These are phyloP conservation scores for Mellivora capensis DNA, from an alignment of 2,113 vertebrate genomes.

Conservation along the genomic window DNA sequence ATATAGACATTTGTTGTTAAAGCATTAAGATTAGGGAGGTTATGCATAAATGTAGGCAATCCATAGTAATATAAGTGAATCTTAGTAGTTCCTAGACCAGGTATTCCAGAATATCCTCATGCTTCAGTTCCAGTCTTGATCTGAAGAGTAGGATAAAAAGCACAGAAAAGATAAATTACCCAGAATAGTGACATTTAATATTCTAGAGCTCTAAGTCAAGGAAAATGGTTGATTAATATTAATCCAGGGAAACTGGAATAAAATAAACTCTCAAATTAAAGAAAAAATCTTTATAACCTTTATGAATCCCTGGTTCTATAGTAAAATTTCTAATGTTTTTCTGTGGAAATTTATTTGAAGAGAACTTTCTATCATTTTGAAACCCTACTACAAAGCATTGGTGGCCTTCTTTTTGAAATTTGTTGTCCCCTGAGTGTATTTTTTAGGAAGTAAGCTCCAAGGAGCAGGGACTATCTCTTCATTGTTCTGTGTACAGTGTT, in stretches of 20 bases:
- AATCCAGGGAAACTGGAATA: background rate
- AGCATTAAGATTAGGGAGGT: background rate
- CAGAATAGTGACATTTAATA: background rate
- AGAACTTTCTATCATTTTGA: background rate
- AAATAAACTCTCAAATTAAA: background rate
- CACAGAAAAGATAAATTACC: background rate
- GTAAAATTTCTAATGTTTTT: background rate
- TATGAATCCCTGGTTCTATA: background rate
- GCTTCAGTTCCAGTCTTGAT: background rate
- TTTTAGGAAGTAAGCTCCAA: background rate
- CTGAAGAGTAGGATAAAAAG: background rate
- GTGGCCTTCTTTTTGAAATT: background rate
- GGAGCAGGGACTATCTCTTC: accelerated
- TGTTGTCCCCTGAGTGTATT: background rate
- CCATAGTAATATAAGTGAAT: background rate
- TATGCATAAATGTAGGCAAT: background rate
- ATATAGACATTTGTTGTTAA: background rate
- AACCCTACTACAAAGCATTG: background rate
- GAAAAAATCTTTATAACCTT: background rate
- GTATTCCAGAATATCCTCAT: background rate
- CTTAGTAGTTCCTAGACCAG: background rate
- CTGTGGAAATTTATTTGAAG: background rate
- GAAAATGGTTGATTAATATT: background rate
- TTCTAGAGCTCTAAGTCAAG: background rate
- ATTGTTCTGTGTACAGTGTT: background rate